Percentiles rank a stretch among this genome's conserved stretches.
phyloP scores from a whole-genome alignment of 2,888 invertebrate genomes.

The Drosophila nigricruria region DNA sequence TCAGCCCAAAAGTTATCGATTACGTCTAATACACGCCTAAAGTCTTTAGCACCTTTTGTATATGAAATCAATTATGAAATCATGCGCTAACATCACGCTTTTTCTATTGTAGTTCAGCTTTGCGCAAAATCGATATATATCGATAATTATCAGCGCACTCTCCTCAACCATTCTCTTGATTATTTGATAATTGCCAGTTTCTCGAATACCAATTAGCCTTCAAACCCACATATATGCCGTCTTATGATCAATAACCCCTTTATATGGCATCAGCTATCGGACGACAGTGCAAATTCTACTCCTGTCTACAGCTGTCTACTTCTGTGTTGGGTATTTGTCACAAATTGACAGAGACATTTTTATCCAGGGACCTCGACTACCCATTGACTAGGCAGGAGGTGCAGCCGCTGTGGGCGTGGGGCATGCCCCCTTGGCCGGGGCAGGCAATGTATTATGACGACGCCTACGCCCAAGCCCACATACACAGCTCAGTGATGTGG shows the following conservation, averaged over 20 bases:
- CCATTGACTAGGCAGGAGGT: conserved; percentile 27
- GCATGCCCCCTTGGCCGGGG: neutral
- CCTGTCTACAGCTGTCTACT: conserved; percentile 19
- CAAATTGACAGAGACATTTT: conserved; percentile 57
- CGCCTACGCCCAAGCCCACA: conserved; percentile 7
- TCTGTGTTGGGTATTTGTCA: conserved; percentile 57
- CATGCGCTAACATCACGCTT: too few relatives aligned
- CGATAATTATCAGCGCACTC: neutral
- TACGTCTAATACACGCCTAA: neutral
- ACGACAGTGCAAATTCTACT: conserved; percentile 4
- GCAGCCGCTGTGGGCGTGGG: neutral
- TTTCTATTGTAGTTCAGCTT: neutral
- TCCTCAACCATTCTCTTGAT: neutral
- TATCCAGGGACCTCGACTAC: conserved; percentile 15
- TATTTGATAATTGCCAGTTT: neutral
- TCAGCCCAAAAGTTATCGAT: neutral
- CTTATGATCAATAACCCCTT: conserved; percentile 38
- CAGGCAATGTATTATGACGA: conserved; percentile 22
- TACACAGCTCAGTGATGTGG: conserved; percentile 12
- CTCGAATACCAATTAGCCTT: neutral
- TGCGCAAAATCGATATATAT: neutral
- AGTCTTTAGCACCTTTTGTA: neutral
- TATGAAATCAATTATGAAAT: neutral
- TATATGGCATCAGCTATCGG: conserved; percentile 9
- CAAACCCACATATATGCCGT: neutral